Evolutionary conservation across 2,797 vertebrate species (phyloP), one percentile per base, ranked within the genome.

Genomic region (Rhynchonycteris naso): DNA sequence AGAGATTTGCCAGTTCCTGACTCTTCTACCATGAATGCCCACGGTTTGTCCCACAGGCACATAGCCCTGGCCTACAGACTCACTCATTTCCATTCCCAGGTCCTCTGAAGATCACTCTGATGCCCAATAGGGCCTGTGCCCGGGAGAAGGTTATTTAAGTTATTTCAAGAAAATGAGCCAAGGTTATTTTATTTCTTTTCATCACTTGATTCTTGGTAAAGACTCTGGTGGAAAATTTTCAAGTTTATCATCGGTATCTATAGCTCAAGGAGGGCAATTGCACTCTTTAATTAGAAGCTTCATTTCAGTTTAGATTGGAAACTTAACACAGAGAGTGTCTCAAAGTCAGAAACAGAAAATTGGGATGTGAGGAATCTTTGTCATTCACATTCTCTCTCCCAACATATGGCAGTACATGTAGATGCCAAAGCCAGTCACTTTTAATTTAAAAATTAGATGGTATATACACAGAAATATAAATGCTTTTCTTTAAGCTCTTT

Each of bases 401-500:
- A 97, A 78, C 95, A 97, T 94, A 96, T 94, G 94, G 94, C 75
- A 71, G 43, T 16, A 35, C 72, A 82, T 38, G 61, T 33, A 58
- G 61, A 90, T 88, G 92, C 85, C 95, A 96, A 52, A 33, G 50
- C 9, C 22, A 93, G 92, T 94, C 93, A 87, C n/a, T 94, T 91
- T 94, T 94, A 96, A 96, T 97, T 97, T 86, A 96, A 97, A 96
- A 89, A 88, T 83, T 92, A 91, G 82, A 80, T 65, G 30, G 80
- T 68, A 71, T 38, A 91, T 52, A 83, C 38, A 68, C 8, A 85
- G 69, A 93, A 87, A 26, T 66, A 76, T n/a, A 33, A 91, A 94
- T n/a, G 56, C 13, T 94, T 96, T 96, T 80, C 75, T 94, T 66
- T 69, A 75, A 95, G n/a, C 43, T 56, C 56, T 81, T 93, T 74